Evolutionary conservation across 1,140 invertebrate species (phyloP), one percentile per base, ranked within the genome.

Genomic region (Hycleus phaleratus): DNA sequence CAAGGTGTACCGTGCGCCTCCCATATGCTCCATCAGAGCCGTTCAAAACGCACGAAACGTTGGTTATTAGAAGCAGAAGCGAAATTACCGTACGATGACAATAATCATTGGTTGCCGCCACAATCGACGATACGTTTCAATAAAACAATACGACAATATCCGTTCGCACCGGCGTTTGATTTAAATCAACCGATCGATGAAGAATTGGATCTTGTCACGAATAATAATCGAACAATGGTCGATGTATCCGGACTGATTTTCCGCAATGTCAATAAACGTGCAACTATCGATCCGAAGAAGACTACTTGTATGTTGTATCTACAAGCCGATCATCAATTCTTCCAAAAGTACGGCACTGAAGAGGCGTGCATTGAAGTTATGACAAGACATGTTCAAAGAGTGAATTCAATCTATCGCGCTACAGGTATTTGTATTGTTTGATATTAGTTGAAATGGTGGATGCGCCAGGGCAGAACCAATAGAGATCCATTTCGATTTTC

Each of bases 321-420:
- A 60, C 93, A 96, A 77, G 93, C 93, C 2, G 93, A 96, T 78
- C 93, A 96, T 78, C 85, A 94, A 70, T 95, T 95, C 76, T 95
- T 87, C 73, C 82, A 93, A 68, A 87, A 91, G 76, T 93, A 94
- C 73, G 90, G 90, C 32, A 90, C 89, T 9, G 91, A 95, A 70
- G 93, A 97, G 72, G 90, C 92, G 0, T 93, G 92, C 69, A 95
- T 97, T 64, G 92, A 96, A 74, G 90, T 94, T 25, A 95, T 97
- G 82, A 95, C 93, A 0, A 79, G 92, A 49, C 92, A 96, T 71
- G 93, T 96, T 10, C 93, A 97, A 71, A 82, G 91, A 69, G 91
- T 95, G 58, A 96, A 96, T 75, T 82, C 86, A 7, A 96, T 97
- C 67, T 97, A 95, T 72, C 87, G 85, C 73, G 83, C 85, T 50